Conservation (phyloP, 2,113 vertebrate species). For the Plotosus lineatus region DNA sequence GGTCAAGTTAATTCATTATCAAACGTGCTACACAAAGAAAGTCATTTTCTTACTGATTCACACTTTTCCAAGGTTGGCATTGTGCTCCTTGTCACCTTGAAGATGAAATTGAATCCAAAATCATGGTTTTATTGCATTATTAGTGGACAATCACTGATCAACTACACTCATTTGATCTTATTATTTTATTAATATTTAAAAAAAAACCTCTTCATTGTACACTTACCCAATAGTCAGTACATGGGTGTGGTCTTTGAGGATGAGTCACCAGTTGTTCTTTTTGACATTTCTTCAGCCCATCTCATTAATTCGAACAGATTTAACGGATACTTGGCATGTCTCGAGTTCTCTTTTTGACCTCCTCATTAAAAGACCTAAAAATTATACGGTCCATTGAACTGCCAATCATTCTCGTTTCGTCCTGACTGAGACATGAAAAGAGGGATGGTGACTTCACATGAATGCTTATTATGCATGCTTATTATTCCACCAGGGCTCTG, state of each 20-base stretch:
- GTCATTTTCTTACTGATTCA: constrained; percentile 13
- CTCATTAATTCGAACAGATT: neutral
- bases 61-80: neutral
- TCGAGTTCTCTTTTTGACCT: constrained; percentile 42
- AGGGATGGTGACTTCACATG: constrained; percentile 51
- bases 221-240: neutral
- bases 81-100: neutral
- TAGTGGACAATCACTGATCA: neutral
- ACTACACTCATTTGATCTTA: neutral
- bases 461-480: neutral
- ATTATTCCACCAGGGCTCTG: constrained; percentile 30
- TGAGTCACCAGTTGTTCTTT: neutral
- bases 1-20: constrained; percentile 65
- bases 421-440: constrained; percentile 45
- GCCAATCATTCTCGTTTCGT: constrained; percentile 51
- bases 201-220: neutral
- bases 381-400: constrained; percentile 63
- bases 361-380: constrained; percentile 52
- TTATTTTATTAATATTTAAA: neutral
- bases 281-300: neutral
- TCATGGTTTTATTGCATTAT: neutral
- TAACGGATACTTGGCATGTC: neutral
- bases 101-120: neutral
- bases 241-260: constrained; percentile 45
- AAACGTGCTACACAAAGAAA: constrained; percentile 55